A percentile compares a stretch with the other conserved stretches of the same genome.
Evolutionary conservation across 2,797 vertebrate species (phyloP).

Genomic region (Pteronotus mesoamericanus): DNA sequence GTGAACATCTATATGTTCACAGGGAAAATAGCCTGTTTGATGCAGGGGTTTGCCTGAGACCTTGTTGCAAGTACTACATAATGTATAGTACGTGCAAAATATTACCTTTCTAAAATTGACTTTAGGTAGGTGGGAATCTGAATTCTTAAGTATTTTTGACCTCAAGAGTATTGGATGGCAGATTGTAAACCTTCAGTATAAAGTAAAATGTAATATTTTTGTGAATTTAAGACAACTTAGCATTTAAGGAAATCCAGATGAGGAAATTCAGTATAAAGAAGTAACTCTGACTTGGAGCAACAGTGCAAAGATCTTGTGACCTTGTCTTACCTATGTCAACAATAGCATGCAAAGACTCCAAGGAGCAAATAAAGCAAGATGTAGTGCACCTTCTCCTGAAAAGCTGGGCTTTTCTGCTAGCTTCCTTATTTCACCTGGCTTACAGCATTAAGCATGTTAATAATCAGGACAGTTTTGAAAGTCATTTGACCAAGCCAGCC

Average conservation of each 20-base stretch:
- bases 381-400: neutral
- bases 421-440: slow-evolving; percentile 43
- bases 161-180: neutral
- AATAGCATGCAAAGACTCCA: neutral
- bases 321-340: neutral
- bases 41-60: neutral
- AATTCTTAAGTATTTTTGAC: neutral
- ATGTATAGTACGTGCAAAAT: neutral
- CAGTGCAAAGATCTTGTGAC: neutral
- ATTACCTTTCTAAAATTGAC: neutral
- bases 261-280: neutral
- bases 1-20: neutral
- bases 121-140: neutral
- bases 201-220: neutral
- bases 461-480: slow-evolving; percentile 44
- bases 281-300: neutral
- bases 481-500: slow-evolving; percentile 35
- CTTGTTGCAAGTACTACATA: neutral
- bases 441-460: slow-evolving; percentile 57
- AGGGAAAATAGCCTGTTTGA: neutral
- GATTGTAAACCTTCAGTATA: neutral
- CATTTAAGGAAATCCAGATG: slow-evolving; percentile 30
- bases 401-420: neutral
- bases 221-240: neutral
- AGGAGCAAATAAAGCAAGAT: slow-evolving; percentile 43